Evolutionary conservation across 2,888 invertebrate species (phyloP).

Genomic region (Sesamia inferens): DNA sequence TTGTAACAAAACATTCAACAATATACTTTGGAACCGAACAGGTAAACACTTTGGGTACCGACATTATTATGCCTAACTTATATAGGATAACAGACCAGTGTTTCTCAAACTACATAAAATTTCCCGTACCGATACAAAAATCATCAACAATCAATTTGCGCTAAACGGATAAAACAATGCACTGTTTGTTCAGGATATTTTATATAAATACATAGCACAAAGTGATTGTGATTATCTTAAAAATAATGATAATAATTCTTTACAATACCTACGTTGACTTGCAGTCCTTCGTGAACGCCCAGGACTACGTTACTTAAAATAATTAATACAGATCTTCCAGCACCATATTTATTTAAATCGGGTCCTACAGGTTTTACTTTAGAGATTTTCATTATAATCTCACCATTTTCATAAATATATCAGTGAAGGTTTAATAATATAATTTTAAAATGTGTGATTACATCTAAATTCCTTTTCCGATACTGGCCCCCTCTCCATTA

Average conservation of each 20-base stretch:
- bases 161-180: conserved; percentile 59
- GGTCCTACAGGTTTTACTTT: conserved; percentile 70
- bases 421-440: conserved; percentile 62
- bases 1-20: conserved; percentile 88
- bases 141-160: conserved; percentile 68
- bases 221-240: conserved; percentile 71
- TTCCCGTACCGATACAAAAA: conserved; percentile 61
- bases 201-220: conserved; percentile 68
- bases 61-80: conserved; percentile 85
- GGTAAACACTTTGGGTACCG: conserved; percentile 87
- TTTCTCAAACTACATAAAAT: conserved; percentile 82
- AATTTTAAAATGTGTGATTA: conserved; percentile 63
- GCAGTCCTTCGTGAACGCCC: conserved; percentile 70
- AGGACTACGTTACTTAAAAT: conserved; percentile 72
- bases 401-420: conserved; percentile 63
- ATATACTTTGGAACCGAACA: conserved; percentile 88
- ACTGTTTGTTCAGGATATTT: conserved; percentile 62
- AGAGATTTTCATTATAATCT: conserved; percentile 64
- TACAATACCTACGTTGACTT: conserved; percentile 76
- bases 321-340: conserved; percentile 87
- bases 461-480: conserved; percentile 65
- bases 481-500: conserved; percentile 83
- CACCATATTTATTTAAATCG: conserved; percentile 79
- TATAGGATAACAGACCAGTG: conserved; percentile 84
- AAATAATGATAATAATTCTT: conserved; percentile 71